Conservation (phyloP, 2,113 vertebrate genomes). For the Carassius gibelio region DNA sequence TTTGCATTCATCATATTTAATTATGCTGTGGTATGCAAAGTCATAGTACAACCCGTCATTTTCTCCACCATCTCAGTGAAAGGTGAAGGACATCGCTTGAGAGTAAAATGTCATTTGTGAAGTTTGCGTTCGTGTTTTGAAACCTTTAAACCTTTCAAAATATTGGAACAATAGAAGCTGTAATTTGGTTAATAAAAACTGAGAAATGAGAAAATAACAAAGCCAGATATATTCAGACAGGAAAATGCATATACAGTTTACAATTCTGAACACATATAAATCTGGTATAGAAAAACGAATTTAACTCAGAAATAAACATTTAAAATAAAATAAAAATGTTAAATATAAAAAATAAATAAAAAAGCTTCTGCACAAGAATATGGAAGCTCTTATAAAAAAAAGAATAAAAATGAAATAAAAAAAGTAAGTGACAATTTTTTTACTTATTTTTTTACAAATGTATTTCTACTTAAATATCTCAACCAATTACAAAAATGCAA, state of each 20-base stretch:
- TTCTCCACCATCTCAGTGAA: constrained; percentile 63
- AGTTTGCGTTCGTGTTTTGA: background rate
- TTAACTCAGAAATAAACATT: background rate
- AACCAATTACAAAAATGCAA: background rate
- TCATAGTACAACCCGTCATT: constrained; percentile 67
- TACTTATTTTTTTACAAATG: no score
- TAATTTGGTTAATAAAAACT: background rate
- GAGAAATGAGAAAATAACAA: background rate
- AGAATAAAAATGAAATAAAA: no score
- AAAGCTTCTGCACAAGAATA: no score
- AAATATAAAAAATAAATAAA: no score
- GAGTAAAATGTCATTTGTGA: constrained; percentile 58
- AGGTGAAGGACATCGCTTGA: constrained; percentile 65
- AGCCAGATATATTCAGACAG: background rate
- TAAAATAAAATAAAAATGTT: no score
- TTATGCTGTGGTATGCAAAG: constrained; percentile 44
- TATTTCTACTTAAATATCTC: background rate
- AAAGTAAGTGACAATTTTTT: no score
- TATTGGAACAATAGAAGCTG: constrained; percentile 31
- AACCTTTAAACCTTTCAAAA: constrained; percentile 60
- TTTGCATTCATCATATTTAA: constrained; percentile 61
- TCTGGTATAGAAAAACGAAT: background rate
- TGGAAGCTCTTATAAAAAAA: no score
- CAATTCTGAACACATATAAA: background rate
- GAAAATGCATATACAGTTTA: background rate